Conservation (phyloP, 1,140 invertebrate genomes). For the Plectus sambesii region DNA sequence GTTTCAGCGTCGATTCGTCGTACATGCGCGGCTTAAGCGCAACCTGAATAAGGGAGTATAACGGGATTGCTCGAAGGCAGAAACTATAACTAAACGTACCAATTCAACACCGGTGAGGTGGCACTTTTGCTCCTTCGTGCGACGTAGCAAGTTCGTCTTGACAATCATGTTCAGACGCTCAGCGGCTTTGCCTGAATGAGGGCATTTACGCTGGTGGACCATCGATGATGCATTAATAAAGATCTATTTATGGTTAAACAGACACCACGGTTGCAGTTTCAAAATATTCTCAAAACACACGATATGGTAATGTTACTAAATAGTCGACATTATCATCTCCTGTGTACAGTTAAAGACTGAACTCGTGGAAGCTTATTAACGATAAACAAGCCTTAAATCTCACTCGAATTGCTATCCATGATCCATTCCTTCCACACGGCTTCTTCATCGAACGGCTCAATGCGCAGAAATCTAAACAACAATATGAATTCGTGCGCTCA, state of each 20-base stretch:
- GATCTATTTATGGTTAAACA: too few relatives aligned
- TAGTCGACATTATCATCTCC: too few relatives aligned
- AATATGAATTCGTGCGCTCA: too few relatives aligned
- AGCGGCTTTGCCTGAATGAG: slow-evolving; percentile 13
- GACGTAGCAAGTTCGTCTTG: slow-evolving; percentile 35
- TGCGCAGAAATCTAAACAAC: slow-evolving; percentile 46
- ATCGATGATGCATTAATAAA: too few relatives aligned
- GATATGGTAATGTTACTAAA: too few relatives aligned
- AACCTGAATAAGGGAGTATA: slow-evolving; percentile 16
- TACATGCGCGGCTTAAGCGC: slow-evolving; percentile 21
- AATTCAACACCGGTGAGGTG: slow-evolving; percentile 30
- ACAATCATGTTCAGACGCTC: slow-evolving; percentile 35
- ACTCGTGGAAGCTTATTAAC: too few relatives aligned
- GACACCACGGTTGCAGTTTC: too few relatives aligned
- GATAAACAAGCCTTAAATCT: too few relatives aligned
- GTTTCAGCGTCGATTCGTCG: slow-evolving; percentile 24
- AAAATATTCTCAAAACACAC: too few relatives aligned
- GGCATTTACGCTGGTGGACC: too few relatives aligned
- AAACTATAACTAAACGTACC: background rate
- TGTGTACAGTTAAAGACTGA: too few relatives aligned
- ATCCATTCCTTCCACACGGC: slow-evolving; percentile 51
- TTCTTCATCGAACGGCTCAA: slow-evolving; percentile 56
- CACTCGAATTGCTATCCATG: slow-evolving; percentile 17
- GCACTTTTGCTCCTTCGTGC: slow-evolving; percentile 36
- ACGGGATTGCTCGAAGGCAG: slow-evolving; percentile 16